Evolutionary conservation across 1,140 invertebrate species (phyloP), one percentile per base, ranked within the genome.

Genomic region (Ceratina australensis): DNA sequence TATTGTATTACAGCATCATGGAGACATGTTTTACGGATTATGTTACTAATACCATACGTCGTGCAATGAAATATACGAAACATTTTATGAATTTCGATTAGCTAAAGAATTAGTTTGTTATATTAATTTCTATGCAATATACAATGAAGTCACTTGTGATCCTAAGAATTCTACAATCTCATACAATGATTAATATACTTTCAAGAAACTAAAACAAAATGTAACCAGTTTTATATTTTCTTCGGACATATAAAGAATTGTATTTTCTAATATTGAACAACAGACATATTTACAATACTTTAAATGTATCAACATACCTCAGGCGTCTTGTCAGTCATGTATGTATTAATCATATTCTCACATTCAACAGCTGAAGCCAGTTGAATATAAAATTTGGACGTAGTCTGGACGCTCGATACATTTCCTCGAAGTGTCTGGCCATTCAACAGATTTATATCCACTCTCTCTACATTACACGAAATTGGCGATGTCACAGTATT

Each of bases 371-470:
- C 91, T 22, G 88, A 87, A n/a, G 88, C 83, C 42, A 93, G 83
- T 54, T 91, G 90, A 64, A 93, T 73, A 68, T 90, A 88, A 80
- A 93, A 93, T 60, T 90, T 90, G 8, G 66, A 72, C 24, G 87
- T 76, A n/a, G 74, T 80, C 68, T 87, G 84, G 18, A 92, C 87
- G 78, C 81, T 89, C 20, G 89, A 89, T 28, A 93, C 82, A 68
- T 87, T 89, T 3, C 87, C 89, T 61, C 84, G 65, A 16, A 93
- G 68, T 18, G 76, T 84, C 78, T 93, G 93, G 63, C 90, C 89
- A 26, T 82, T 79, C 15, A 93, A 83, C 10, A 92, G 81, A 64
- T 87, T 86, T 81, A 91, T 85, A 66, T 92, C 90, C 15, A 91
- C 69, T 74, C 79, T 85, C 33, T 82, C 65, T 24, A 83, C 64